Base-by-base conservation (phyloP, 2,113 vertebrate species). In the Caretta caretta region DNA sequence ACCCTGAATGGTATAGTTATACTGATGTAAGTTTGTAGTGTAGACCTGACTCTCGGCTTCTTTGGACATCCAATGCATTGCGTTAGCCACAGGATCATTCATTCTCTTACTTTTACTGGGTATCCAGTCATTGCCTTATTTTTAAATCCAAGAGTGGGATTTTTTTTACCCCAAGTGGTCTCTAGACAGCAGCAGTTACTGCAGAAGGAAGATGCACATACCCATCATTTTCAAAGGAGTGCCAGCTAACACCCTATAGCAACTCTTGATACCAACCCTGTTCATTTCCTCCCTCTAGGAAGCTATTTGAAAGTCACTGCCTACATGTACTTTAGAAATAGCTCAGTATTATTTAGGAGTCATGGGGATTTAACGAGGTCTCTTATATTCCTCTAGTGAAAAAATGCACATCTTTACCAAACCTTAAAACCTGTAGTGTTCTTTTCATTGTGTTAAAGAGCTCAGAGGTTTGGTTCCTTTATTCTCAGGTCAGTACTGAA, bases 351-450 rank as follows among this genome's bases (percentile, higher is more conserved):
- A 8, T 2, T 1, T 8, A 82, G 17, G 76, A 54, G 22, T 14
- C 69, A 31, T 29, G 27, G 86, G 13, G 25, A 25, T 17, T 46
- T 42, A 83, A 54, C n/a, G 29, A 59, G 42, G 54, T 83, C 53
- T 20, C 53, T 46, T 46, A 8, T 48, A 42, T 31, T 83, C 11
- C 38, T 56, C 27, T 59, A 20, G 50, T 53, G 48, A 85, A 87
- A 86, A 38, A n/a, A 59, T 49, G 20, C 1, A 79, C 50, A 0
- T 83, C 91, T 59, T 89, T n/a, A 84, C 25, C 27, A 49, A 8
- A 1, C 0, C 35, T 83, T 27, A 42, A 54, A 82, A 25, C 6
- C 24, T 53, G 8, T 87, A 19, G 3, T 0, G 0, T 56, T 93
- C 29, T 83, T 16, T 81, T 76, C 29, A 69, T 22, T 10, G 5